A percentile compares a stretch with the other conserved stretches of the same genome.
phyloP scores from a whole-genome alignment of 2,113 vertebrate genomes.

The Notiomystis cincta region DNA sequence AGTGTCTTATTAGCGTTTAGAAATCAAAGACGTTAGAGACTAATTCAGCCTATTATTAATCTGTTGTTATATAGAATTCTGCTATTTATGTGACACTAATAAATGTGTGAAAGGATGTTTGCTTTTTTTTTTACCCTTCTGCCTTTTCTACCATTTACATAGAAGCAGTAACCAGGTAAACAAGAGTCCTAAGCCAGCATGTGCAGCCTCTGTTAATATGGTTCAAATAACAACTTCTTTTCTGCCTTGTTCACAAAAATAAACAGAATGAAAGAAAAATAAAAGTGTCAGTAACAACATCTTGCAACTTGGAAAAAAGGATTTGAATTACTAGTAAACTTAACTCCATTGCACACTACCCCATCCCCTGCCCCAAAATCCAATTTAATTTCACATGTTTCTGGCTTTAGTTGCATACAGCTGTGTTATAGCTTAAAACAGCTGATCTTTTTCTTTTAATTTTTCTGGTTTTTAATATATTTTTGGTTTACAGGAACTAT shows the following conservation, averaged over 20 bases:
- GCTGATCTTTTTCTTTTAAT: slow-evolving; percentile 54
- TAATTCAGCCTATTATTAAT: slow-evolving; percentile 18
- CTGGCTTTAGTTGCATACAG: slow-evolving; percentile 64
- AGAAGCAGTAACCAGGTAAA: slow-evolving; percentile 25
- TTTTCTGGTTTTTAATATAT: not conserved
- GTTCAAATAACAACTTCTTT: slow-evolving; percentile 57
- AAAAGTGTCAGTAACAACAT: slow-evolving; percentile 40
- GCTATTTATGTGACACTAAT: not conserved
- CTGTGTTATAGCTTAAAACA: slow-evolving; percentile 64
- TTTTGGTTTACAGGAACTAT: slow-evolving; percentile 38
- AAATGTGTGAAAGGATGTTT: not conserved
- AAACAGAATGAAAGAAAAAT: slow-evolving; percentile 58
- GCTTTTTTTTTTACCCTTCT: not conserved
- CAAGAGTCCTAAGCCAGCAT: not conserved
- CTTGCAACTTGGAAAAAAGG: slow-evolving; percentile 34
- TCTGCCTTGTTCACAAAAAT: slow-evolving; percentile 63
- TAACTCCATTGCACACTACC: not conserved
- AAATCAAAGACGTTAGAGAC: not conserved
- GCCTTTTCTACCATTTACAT: no score
- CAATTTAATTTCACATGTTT: slow-evolving; percentile 62
- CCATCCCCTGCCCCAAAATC: not conserved
- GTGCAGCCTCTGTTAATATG: slow-evolving; percentile 53
- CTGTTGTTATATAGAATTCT: not conserved
- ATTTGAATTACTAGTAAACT: slow-evolving; percentile 21
- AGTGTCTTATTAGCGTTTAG: not conserved